A percentile compares a stretch with the other conserved stretches of the same genome.
These are phyloP conservation scores for Idris sp. DNA, from an alignment of 1,140 invertebrate species.

Conservation along the genomic window DNA sequence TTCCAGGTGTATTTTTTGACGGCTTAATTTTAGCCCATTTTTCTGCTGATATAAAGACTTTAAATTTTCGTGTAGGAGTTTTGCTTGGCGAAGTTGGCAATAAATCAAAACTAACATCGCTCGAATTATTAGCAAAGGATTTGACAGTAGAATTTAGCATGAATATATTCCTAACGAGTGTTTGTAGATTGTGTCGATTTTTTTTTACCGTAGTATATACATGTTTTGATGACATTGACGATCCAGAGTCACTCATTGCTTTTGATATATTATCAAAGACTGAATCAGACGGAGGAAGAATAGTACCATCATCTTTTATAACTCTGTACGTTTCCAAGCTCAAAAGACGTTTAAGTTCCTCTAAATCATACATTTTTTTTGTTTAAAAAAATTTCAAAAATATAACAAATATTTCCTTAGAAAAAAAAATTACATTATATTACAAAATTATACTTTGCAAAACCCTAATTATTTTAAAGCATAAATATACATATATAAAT, in stretches of 20 bases:
- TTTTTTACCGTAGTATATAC: constrained; percentile 25
- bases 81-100: neutral
- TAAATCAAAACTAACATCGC: too few species aligned
- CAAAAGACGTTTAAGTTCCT: constrained; percentile 13
- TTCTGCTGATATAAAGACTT: constrained; percentile 12
- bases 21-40: constrained; percentile 19
- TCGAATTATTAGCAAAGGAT: neutral
- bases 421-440: too few species aligned
- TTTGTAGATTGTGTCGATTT: constrained; percentile 17
- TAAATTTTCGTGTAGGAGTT: constrained; percentile 1
- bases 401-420: too few species aligned
- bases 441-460: too few species aligned
- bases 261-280: constrained; percentile 18
- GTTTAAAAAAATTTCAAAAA: too few species aligned
- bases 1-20: constrained; percentile 5
- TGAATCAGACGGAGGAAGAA: constrained; percentile 11
- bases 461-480: too few species aligned
- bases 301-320: constrained; percentile 5
- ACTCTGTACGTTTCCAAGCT: constrained; percentile 12
- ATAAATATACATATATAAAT: too few species aligned
- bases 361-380: constrained; percentile 28
- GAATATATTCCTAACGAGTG: neutral
- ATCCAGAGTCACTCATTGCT: constrained; percentile 16
- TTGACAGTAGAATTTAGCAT: too few species aligned
- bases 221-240: constrained; percentile 19